Evolutionary conservation across 2,888 invertebrate genomes (phyloP), one percentile per base, ranked within the genome.

Genomic region (Lacanobia wlatinum): DNA sequence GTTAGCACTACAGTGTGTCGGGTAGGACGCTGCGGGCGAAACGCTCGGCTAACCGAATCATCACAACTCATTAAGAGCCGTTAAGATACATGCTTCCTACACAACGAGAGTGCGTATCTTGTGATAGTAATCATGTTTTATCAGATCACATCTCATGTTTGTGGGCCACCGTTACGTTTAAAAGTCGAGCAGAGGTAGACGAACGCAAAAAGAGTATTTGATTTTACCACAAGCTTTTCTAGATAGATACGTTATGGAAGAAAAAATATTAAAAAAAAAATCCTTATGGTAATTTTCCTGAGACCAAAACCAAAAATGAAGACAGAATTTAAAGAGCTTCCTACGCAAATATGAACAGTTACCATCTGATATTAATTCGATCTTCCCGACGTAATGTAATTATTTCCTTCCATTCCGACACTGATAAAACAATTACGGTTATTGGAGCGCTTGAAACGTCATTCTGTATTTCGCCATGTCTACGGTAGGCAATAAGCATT

Each of bases 401-500:
- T 83, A 85, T 76, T 80, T 82, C 66, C 78, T 78, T 67, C 67
- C 84, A 74, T 79, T 73, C 72, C 78, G 50, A 50, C 79, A 78
- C 76, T 84, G 85, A 84, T 84, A 84, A 83, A 83, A 84, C 79
- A 80, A 83, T 82, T 84, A 84, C 87, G 86, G 84, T 86, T 82
- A 64, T 82, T 87, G 85, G 87, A 79, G 72, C 82, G 77, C 78
- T 83, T 75, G 69, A 75, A 83, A 78, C 83, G 88, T 89, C 84
- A 76, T 88, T 90, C 84, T 90, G 85, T 83, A 82, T 86, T 88
- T 84, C 84, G 88, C 87, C 87, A 87, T 89, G 87, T 89, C 90
- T 85, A 87, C 84, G 84, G 86, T 84, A 90, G 88, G 93, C 92
- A 92, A 92, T 93, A 91, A 94, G 90, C 91, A 89, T 93, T 94